These are phyloP conservation scores for Ennomos quercinarius DNA, from an alignment of 2,888 invertebrate species.

Conservation along the genomic window DNA sequence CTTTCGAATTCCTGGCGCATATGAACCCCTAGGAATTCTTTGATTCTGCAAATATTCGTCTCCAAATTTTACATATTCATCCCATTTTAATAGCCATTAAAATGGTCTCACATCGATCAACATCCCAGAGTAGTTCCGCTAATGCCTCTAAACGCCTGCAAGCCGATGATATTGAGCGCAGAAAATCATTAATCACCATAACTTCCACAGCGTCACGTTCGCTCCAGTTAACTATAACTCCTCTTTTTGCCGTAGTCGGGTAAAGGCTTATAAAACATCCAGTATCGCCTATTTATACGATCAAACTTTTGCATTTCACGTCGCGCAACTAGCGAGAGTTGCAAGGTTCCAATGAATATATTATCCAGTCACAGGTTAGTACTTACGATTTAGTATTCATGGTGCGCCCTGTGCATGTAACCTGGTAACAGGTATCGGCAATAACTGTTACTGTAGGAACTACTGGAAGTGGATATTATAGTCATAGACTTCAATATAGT, in stretches of 20 bases:
- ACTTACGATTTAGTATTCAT: conserved; percentile 67
- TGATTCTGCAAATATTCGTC: too few relatives aligned
- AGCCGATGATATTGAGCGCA: conserved; percentile 28
- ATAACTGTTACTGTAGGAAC: conserved; percentile 24
- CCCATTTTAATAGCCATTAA: conserved; percentile 7
- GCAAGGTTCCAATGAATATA: conserved; percentile 75
- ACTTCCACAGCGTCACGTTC: conserved; percentile 32
- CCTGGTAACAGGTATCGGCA: conserved; percentile 47
- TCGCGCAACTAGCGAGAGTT: conserved; percentile 43
- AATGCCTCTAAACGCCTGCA: conserved; percentile 19
- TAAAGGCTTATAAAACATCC: conserved; percentile 26
- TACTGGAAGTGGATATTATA: conserved; percentile 36
- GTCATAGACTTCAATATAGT: conserved; percentile 27
- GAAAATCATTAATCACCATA: conserved; percentile 35
- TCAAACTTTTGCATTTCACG: conserved; percentile 59
- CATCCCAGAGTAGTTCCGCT: conserved; percentile 17
- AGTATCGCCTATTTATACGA: conserved; percentile 28
- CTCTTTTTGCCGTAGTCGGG: too few relatives aligned
- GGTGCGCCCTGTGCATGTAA: conserved; percentile 52
- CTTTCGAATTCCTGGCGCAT: too few relatives aligned
- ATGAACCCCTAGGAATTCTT: too few relatives aligned
- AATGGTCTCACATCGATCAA: conserved; percentile 15
- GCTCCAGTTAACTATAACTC: conserved; percentile 15
- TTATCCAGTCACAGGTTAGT: conserved; percentile 58
- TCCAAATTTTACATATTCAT: not conserved